Percentiles rank a stretch among this genome's conserved stretches.
Conservation (phyloP, 2,888 invertebrate genomes). For the Erebia palarica region DNA sequence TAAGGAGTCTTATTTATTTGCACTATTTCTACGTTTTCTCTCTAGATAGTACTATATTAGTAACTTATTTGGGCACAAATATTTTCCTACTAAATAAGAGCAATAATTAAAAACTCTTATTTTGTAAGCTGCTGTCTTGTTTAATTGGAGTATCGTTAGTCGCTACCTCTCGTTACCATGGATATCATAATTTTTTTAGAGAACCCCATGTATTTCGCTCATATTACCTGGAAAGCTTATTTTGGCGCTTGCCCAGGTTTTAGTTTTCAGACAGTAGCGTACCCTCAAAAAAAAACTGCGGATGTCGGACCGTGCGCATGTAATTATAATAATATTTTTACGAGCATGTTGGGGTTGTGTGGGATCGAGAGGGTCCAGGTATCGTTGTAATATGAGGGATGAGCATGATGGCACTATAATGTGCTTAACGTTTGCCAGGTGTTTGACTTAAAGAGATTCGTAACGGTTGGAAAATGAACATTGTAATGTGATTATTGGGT, state of each 20-base stretch:
- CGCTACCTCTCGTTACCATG: too few species aligned
- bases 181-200: too few species aligned
- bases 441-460: constrained; percentile 40
- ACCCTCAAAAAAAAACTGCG: constrained; percentile 62
- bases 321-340: constrained; percentile 78
- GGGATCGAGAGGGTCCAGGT: constrained; percentile 68
- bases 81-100: too few species aligned
- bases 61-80: too few species aligned
- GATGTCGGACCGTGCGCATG: constrained; percentile 70
- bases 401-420: constrained; percentile 54
- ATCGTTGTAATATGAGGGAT: constrained; percentile 59
- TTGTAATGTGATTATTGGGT: constrained; percentile 21
- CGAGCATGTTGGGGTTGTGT: constrained; percentile 65
- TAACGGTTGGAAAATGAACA: constrained; percentile 20
- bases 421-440: constrained; percentile 67
- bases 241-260: background rate
- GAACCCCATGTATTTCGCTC: too few species aligned
- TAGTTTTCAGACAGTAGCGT: constrained; percentile 30
- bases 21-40: too few species aligned
- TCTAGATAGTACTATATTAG: too few species aligned
- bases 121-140: too few species aligned
- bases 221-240: background rate
- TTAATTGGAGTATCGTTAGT: too few species aligned
- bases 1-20: too few species aligned
- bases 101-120: too few species aligned